Evolutionary conservation across 92 coral and sea anemone species (phyloP), one percentile per base, ranked within the genome.

Genomic region (Paramuricea clavata): DNA sequence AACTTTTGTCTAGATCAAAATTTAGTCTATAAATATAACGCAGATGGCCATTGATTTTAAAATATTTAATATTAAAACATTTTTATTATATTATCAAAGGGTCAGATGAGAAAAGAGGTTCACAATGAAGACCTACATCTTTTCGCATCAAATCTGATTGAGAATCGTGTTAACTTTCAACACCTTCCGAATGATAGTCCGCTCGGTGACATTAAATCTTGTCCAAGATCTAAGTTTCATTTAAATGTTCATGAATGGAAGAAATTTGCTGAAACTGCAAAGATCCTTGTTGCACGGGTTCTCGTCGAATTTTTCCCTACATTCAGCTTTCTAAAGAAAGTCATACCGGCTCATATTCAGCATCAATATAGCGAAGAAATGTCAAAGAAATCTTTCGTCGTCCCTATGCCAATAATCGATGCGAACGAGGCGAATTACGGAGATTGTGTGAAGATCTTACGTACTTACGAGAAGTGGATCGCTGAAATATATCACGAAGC

Each of bases 101-200:
- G 80, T 5, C 80, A 74, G 34, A 41, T 74, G 80, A 43, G 80
- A 30, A 74, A 74, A 47, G 80, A 75, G 0, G 39, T 75, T 23
- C 36, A 49, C 9, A 77, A 77, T 54, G 82, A 77, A 50, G 82
- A 77, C 61, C 49, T 77, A 25, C 82, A 77, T 77, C 49, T 77
- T 28, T 77, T 77, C 22, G 82, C 69, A 50, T 47, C 68, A 50
- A 49, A 77, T 35, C 34, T 77, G 30, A 56, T 77, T 35, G 82
- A 77, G 25, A 77, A 77, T 34, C 26, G 82, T 28, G 43, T 56
- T 1, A 56, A 77, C 32, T 77, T 77, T 50, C 67, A 49, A 15
- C 82, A 77, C 62, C 69, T 77, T 0, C 68, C 82, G 3, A 77
- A 77, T 77, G 69, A 21, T 13, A 52, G 49, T 31, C 82, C 82